Percentiles rank a stretch among this genome's conserved stretches.
phyloP scores from a whole-genome alignment of 2,888 invertebrate species.

The Laothoe populi region DNA sequence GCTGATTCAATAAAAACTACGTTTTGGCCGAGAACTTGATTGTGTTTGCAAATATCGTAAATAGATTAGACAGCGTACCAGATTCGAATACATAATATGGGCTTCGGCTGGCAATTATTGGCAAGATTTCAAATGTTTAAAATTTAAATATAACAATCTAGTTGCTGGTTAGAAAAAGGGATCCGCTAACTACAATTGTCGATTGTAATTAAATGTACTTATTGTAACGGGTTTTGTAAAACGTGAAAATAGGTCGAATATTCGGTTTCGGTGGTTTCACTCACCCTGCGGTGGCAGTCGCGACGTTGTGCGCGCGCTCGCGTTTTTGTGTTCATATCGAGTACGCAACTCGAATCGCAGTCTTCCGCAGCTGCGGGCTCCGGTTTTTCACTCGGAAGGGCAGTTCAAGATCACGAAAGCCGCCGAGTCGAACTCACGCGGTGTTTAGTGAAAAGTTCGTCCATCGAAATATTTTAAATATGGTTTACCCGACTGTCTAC shows the following conservation, averaged over 20 bases:
- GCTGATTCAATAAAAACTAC: background rate
- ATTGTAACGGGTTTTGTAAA: slow-evolving; percentile 27
- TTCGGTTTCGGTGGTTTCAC: slow-evolving; percentile 54
- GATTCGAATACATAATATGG: background rate
- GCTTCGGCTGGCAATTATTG: slow-evolving; percentile 46
- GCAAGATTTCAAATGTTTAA: slow-evolving; percentile 69
- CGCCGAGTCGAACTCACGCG: slow-evolving; percentile 61
- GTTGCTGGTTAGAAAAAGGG: slow-evolving; percentile 20
- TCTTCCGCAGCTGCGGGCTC: slow-evolving; percentile 64
- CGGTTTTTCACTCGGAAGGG: slow-evolving; percentile 78
- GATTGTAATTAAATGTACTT: background rate
- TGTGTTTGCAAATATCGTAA: slow-evolving; percentile 16
- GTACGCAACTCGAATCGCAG: slow-evolving; percentile 70
- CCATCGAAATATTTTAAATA: slow-evolving; percentile 55
- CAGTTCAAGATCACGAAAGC: slow-evolving; percentile 83
- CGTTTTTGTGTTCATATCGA: slow-evolving; percentile 56
- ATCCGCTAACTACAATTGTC: slow-evolving; percentile 20
- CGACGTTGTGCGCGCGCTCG: slow-evolving; percentile 71
- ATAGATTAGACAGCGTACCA: background rate
- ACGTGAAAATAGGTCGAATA: slow-evolving; percentile 42
- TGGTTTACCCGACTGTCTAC: slow-evolving; percentile 78
- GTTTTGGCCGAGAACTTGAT: background rate
- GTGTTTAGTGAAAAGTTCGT: slow-evolving; percentile 59
- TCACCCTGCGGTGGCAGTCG: slow-evolving; percentile 57
- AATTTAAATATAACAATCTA: slow-evolving; percentile 52